Base-by-base conservation (phyloP, 92 coral and sea anemone species). In the Zoanthus sociatus region DNA sequence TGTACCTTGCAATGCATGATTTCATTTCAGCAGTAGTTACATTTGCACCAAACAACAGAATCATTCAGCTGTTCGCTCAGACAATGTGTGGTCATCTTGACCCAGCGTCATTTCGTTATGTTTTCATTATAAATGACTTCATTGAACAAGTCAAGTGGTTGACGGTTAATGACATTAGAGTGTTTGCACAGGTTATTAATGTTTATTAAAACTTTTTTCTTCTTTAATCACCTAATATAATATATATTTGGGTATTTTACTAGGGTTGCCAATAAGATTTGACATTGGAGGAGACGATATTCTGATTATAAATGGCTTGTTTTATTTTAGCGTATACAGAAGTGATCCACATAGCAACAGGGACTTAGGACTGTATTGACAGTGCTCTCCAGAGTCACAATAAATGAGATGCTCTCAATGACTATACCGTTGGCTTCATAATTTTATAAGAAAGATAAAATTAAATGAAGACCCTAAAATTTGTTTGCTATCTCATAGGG, bases 61-160 rank as follows among this genome's bases (percentile, higher is more conserved):
- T 79, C 64, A 87, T 95, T 79, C 94, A 97, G 92, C 60, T 97
- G 86, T 97, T 97, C 88, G 98, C 97, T 9, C 98, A 97, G 78
- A 89, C 98, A 7, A 87, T 95, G 93, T 97, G 99, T 74, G 99
- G 99, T 14, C 93, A 88, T 82, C 84, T 97, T 53, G 99, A 97
- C 26, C 98, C 99, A 30, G 96, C 93, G 10, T 91, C 93, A 66
- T 90, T 95, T 70, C 97, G 99, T 15, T 97, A 97, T 81, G 90
- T 90, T 76, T 91, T 97, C 17, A 87, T 91, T 6, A 90, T 97
- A 81, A 95, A 96, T 84, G 95, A 94, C 44, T 90, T 97, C 60
- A 94, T 95, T 70, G 92, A 94, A 46, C 76, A 93, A 79, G 98
- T 97, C 9, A 91, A 90, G 56, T 97, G 99, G 99, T 78, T 77